Conservation (phyloP, 2,797 vertebrate genomes). For the Argentina silus region DNA sequence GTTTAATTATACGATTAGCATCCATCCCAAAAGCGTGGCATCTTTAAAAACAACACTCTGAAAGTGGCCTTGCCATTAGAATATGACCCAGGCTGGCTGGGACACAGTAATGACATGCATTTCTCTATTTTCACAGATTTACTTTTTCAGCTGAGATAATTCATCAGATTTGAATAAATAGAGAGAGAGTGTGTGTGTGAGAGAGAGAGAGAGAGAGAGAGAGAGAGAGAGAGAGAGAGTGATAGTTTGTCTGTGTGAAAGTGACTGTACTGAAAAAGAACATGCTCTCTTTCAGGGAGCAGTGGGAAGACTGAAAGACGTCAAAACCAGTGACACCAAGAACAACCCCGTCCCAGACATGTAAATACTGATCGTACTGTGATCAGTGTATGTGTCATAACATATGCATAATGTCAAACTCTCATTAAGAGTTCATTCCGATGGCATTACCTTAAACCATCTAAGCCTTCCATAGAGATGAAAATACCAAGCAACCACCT, state of each 20-base stretch:
- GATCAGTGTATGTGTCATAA: background rate
- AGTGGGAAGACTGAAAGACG: background rate
- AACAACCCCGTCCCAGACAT: background rate
- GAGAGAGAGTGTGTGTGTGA: slow-evolving; percentile 16
- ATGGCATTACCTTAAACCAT: too few relatives aligned
- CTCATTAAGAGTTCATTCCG: too few relatives aligned
- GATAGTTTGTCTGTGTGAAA: background rate
- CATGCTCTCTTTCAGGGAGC: background rate
- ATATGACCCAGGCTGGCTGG: slow-evolving; percentile 68
- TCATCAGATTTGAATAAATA: slow-evolving; percentile 62
- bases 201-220: background rate
- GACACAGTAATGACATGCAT: slow-evolving; percentile 76
- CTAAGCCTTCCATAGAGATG: too few relatives aligned
- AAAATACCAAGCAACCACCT: too few relatives aligned
- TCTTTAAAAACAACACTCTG: slow-evolving; percentile 79
- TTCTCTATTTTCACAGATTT: slow-evolving; percentile 74
- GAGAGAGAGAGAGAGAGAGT: background rate
- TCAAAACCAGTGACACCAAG: background rate
- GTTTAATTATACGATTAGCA: slow-evolving; percentile 85
- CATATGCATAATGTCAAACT: too few relatives aligned
- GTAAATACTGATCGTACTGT: background rate
- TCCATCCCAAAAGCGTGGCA: slow-evolving; percentile 72
- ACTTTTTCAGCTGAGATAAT: slow-evolving; percentile 77
- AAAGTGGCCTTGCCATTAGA: slow-evolving; percentile 79
- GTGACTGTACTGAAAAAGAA: background rate